phyloP scores from a whole-genome alignment of 2,888 invertebrate species.

The Arge pagana region DNA sequence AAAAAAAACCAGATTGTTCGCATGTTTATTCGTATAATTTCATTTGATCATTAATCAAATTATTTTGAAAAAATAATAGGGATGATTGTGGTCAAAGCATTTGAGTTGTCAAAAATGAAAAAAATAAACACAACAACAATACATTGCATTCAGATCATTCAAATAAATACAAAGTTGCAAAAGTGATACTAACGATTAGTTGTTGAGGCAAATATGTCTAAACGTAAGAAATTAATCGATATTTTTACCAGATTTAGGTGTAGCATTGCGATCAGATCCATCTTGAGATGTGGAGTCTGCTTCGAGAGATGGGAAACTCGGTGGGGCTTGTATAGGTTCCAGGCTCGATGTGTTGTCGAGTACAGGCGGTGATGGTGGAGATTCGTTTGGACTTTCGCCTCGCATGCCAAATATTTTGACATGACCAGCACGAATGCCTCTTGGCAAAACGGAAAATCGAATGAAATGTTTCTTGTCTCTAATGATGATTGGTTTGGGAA shows the following conservation, averaged over 20 bases:
- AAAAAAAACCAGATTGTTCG: background rate
- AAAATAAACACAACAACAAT: too few relatives aligned
- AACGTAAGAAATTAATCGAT: background rate
- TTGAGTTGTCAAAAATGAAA: too few relatives aligned
- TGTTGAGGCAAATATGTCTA: background rate
- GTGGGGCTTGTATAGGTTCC: constrained; percentile 29
- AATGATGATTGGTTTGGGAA: constrained; percentile 78
- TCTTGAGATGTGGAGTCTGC: constrained; percentile 51
- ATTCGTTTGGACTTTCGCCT: constrained; percentile 59
- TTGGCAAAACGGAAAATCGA: constrained; percentile 78
- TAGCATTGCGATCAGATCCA: constrained; percentile 41
- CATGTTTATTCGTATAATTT: background rate
- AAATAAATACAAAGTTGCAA: too few relatives aligned
- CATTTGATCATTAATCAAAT: background rate
- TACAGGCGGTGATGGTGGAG: constrained; percentile 38
- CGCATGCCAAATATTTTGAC: constrained; percentile 76
- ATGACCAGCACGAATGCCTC: constrained; percentile 73
- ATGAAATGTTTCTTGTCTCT: constrained; percentile 80
- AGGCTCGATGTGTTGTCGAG: constrained; percentile 33
- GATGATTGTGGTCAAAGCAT: too few relatives aligned
- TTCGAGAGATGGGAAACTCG: constrained; percentile 31
- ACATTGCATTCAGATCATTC: too few relatives aligned
- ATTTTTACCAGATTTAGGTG: constrained; percentile 41
- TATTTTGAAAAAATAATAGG: too few relatives aligned
- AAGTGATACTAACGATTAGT: too few relatives aligned